These are phyloP conservation scores for Horisme vitalbata DNA, from an alignment of 2,888 invertebrate genomes.

Conservation along the genomic window DNA sequence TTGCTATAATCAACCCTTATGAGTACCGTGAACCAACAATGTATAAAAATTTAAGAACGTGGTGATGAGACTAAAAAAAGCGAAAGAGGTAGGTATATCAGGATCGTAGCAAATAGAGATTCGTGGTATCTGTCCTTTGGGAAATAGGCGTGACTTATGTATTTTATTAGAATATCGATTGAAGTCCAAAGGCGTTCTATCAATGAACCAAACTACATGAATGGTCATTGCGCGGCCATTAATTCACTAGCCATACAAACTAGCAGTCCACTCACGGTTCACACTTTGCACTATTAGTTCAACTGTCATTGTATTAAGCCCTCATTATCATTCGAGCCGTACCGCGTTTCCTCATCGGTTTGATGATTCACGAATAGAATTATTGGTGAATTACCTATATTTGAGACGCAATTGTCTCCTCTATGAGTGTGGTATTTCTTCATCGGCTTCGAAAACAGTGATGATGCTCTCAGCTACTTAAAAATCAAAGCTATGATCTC, in stretches of 20 bases:
- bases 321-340: slow-evolving; percentile 57
- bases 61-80: no score
- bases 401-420: slow-evolving; percentile 18
- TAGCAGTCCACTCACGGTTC: slow-evolving; percentile 14
- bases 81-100: no score
- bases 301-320: slow-evolving; percentile 27
- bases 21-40: no score
- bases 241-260: slow-evolving; percentile 35
- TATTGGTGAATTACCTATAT: slow-evolving; percentile 26
- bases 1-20: no score
- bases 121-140: no score
- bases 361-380: slow-evolving; percentile 51
- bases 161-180: background rate
- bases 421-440: slow-evolving; percentile 6
- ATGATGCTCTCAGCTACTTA: slow-evolving; percentile 3
- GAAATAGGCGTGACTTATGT: no score
- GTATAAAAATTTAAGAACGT: no score
- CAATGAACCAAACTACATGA: slow-evolving; percentile 40
- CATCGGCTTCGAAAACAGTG: slow-evolving; percentile 13
- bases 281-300: slow-evolving; percentile 30
- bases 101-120: no score
- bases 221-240: slow-evolving; percentile 45
- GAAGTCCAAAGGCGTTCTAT: slow-evolving; percentile 22
- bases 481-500: slow-evolving; percentile 1
- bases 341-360: slow-evolving; percentile 59